Conservation (phyloP, 2,113 vertebrate genomes). For the Haliaeetus leucogaster region DNA sequence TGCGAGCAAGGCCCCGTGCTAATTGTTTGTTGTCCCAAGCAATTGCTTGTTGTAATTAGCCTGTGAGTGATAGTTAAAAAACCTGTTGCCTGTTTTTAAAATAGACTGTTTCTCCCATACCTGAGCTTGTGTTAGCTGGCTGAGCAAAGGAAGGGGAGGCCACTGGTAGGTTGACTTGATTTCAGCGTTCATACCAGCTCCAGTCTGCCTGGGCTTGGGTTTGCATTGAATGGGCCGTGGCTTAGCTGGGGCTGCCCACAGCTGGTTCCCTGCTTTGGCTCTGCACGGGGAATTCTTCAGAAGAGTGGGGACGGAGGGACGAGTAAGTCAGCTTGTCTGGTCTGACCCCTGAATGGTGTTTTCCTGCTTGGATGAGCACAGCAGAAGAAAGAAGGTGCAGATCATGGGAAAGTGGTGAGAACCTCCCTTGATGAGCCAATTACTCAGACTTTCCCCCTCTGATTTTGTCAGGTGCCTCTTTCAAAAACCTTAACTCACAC, state of each 20-base stretch:
- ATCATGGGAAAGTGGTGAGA: conserved; percentile 42
- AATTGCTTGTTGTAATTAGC: neutral
- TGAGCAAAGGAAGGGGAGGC: neutral
- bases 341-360: neutral
- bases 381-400: neutral
- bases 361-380: conserved; percentile 15
- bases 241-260: neutral
- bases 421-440: neutral
- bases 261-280: neutral
- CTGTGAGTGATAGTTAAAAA: neutral
- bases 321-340: neutral
- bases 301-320: neutral
- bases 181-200: neutral
- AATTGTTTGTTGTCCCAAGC: neutral
- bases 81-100: neutral
- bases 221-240: rapidly evolving
- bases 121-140: neutral
- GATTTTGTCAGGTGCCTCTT: conserved; percentile 52
- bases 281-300: rapidly evolving
- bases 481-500: conserved; percentile 23
- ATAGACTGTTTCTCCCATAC: neutral
- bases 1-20: neutral
- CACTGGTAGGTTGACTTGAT: neutral
- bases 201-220: neutral
- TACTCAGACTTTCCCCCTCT: conserved; percentile 43